Base-by-base conservation (phyloP, 2,888 invertebrate species). In the Seira sanloemensis region DNA sequence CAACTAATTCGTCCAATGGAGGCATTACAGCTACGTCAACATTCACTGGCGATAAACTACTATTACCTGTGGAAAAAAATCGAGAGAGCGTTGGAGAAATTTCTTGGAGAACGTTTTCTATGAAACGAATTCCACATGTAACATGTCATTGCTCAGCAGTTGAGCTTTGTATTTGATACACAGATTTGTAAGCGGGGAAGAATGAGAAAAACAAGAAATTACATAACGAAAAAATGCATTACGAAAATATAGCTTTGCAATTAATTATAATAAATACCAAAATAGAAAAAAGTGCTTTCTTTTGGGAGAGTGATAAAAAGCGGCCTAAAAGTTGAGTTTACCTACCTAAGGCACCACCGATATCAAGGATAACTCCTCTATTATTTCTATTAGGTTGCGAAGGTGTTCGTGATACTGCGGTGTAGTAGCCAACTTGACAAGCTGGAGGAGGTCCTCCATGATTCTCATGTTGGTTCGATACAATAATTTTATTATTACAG, bases 281-380 rank as follows among this genome's bases (percentile, higher is more conserved):
- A n/a, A n/a, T n/a, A n/a, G n/a, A n/a, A n/a, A n/a, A n/a, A n/a
- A 58, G 5, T 58, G 58, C n/a, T 58, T 58, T 5, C 2, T 58
- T 58, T 37, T 37, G 4, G 4, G 37, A 12, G 12, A 37, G 12
- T 37, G 4, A 37, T 37, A 37, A 37, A 18, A 18, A n/a, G 58
- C 16, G n/a, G 58, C 58, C 58, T 58, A n/a, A n/a, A n/a, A n/a
- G n/a, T 4, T 18, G 58, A 58, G 58, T 65, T 78, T 65, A 86
- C 85, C 72, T 86, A 86, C 85, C 81, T 78, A 74, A 72, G 75
- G 78, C 78, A 79, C 86, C 81, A 77, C 86, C 86, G 72, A 86
- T 81, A 80, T 86, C 86, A 68, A 86, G 84, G 78, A 86, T 84
- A 65, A 86, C 86, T 71, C 86, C 86, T 73, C 86, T 81, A 76